Evolutionary conservation across 2,888 invertebrate species (phyloP).

Genomic region (Drosophila austrosaltans): DNA sequence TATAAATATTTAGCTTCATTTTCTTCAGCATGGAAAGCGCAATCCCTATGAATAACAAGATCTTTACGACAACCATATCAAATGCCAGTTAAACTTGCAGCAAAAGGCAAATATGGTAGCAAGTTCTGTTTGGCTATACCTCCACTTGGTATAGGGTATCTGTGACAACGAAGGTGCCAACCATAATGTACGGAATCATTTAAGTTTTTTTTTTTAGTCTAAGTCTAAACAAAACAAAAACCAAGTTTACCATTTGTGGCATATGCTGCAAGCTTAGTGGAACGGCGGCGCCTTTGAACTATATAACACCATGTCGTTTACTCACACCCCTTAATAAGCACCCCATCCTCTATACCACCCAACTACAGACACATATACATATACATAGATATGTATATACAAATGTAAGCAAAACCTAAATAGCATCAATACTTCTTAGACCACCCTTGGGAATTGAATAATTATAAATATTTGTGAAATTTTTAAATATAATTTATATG

Average conservation of each 20-base stretch:
- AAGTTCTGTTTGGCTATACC: background rate
- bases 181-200: conserved; percentile 18
- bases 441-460: conserved; percentile 58
- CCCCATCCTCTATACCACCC: conserved; percentile 23
- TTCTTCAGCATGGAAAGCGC: too few species aligned
- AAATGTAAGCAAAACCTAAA: conserved; percentile 4
- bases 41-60: background rate
- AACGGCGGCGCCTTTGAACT: conserved; percentile 72
- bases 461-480: conserved; percentile 38
- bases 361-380: background rate
- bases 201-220: conserved; percentile 29
- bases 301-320: conserved; percentile 13
- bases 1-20: too few species aligned
- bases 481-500: conserved; percentile 63
- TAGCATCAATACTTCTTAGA: background rate
- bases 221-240: conserved; percentile 6
- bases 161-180: background rate
- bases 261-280: conserved; percentile 55
- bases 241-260: conserved; percentile 16
- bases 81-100: too few species aligned
- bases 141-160: background rate
- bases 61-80: background rate
- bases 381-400: background rate
- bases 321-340: background rate
- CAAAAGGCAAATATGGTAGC: background rate